Conservation (phyloP, 2,888 invertebrate genomes). For the Hydrotaea cyrtoneurina region DNA sequence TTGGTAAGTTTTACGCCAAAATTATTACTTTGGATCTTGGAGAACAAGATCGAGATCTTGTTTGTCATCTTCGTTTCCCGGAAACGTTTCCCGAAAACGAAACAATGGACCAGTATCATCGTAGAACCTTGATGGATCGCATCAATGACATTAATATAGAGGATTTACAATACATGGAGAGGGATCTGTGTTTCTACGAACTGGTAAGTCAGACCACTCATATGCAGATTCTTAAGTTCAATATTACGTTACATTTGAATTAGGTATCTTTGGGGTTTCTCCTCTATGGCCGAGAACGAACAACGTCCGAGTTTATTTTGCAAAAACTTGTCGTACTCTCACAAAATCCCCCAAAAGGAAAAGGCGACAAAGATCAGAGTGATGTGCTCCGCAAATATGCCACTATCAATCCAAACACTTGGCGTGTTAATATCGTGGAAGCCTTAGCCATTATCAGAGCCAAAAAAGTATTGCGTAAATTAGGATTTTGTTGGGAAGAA, state of each 20-base stretch:
- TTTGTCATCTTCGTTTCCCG: too few relatives aligned
- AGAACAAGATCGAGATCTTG: too few relatives aligned
- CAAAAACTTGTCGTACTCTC: slow-evolving; percentile 75
- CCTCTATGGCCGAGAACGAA: slow-evolving; percentile 75
- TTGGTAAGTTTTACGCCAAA: too few relatives aligned
- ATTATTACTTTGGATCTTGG: too few relatives aligned
- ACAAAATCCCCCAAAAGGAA: slow-evolving; percentile 48
- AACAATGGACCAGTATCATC: too few relatives aligned
- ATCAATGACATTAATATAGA: slow-evolving; percentile 71
- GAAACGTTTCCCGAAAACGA: too few relatives aligned
- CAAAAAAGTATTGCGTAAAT: slow-evolving; percentile 77
- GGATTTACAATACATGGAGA: slow-evolving; percentile 80
- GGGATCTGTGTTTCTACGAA: slow-evolving; percentile 81
- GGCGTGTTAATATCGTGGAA: slow-evolving; percentile 82
- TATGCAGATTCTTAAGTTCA: not conserved
- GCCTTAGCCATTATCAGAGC: slow-evolving; percentile 81
- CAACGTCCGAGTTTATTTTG: slow-evolving; percentile 73
- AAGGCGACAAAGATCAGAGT: slow-evolving; percentile 23
- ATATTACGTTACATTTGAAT: too few relatives aligned
- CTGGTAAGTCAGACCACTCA: slow-evolving; percentile 75
- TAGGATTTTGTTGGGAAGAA: slow-evolving; percentile 77
- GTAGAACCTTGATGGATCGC: slow-evolving; percentile 39
- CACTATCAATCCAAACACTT: slow-evolving; percentile 73
- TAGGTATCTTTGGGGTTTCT: slow-evolving; percentile 78
- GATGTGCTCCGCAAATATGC: slow-evolving; percentile 74